phyloP scores from a whole-genome alignment of 2,888 invertebrate genomes.

The Thysanoteuthis rhombus region DNA sequence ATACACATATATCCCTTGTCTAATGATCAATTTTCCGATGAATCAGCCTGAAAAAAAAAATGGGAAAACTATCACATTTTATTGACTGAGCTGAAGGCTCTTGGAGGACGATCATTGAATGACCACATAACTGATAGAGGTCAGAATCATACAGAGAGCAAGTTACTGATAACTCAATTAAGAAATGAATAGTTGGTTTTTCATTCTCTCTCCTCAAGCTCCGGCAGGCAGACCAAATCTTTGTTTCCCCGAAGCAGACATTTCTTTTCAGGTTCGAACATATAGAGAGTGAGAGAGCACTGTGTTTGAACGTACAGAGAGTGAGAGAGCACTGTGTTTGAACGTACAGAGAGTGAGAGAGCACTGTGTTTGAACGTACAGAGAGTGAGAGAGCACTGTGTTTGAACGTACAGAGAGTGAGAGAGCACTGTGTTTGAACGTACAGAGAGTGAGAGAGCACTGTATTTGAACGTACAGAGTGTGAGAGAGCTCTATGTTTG shows the following conservation, averaged over 20 bases:
- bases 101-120: not conserved
- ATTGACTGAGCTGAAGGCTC: not conserved
- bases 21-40: not conserved
- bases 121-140: not conserved
- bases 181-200: not conserved
- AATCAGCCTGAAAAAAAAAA: not conserved
- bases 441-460: no score
- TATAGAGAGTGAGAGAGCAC: no score
- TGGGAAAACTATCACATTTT: not conserved
- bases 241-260: not conserved
- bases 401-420: no score
- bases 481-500: no score
- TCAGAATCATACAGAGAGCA: not conserved
- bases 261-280: not conserved
- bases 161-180: not conserved
- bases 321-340: no score
- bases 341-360: no score
- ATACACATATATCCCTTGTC: not conserved
- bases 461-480: no score
- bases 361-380: no score
- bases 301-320: no score
- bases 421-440: no score
- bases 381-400: no score
- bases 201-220: not conserved
- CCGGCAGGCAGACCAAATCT: not conserved